Percentiles rank a stretch among this genome's conserved stretches.
Evolutionary conservation across 2,888 invertebrate species (phyloP).

Genomic region (Trissolcus japonicus): DNA sequence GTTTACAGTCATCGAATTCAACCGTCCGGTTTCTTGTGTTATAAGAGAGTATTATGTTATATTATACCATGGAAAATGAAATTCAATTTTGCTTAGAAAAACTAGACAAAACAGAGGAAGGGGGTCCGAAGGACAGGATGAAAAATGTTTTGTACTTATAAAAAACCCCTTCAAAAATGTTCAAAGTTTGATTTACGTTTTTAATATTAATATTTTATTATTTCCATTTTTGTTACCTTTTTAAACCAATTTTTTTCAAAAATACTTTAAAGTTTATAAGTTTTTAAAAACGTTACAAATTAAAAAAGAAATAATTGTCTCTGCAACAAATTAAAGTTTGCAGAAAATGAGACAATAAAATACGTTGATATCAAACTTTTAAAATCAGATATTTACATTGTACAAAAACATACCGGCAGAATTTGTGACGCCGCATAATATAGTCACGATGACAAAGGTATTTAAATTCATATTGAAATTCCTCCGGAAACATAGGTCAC

Average conservation of each 20-base stretch:
- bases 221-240: no score
- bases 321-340: no score
- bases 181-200: no score
- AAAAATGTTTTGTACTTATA: background rate
- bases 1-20: background rate
- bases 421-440: slow-evolving; percentile 5
- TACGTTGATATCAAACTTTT: no score
- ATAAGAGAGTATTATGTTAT: background rate
- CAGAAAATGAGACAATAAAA: no score
- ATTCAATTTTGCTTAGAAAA: background rate
- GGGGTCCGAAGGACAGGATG: no score
- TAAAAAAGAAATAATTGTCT: background rate
- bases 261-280: no score
- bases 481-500: background rate
- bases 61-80: background rate
- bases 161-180: background rate
- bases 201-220: no score
- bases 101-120: background rate
- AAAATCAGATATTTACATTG: background rate
- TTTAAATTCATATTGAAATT: slow-evolving; percentile 1
- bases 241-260: no score
- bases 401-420: background rate
- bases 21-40: background rate
- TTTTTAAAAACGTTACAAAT: no score
- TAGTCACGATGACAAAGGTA: background rate